Conservation (phyloP, 1,140 invertebrate species). For the Aphelinus atriplicis region DNA sequence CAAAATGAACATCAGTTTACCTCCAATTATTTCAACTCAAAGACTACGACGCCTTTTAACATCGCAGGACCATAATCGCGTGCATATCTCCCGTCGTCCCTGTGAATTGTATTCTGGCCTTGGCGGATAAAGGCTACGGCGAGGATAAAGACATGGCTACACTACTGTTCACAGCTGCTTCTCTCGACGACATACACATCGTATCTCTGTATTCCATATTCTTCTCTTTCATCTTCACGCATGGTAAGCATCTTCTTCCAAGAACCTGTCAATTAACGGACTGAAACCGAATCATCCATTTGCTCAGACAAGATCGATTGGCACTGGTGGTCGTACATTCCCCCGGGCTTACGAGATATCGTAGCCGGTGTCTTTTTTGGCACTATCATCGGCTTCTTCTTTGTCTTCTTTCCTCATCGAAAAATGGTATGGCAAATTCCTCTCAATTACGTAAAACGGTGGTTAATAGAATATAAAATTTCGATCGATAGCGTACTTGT, state of each 20-base stretch:
- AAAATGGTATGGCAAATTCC: no score
- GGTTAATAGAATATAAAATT: no score
- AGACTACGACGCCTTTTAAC: not conserved
- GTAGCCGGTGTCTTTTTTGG: conserved; percentile 51
- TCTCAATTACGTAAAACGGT: no score
- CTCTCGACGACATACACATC: conserved; percentile 59
- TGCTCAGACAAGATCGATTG: not conserved
- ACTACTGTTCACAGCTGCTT: conserved; percentile 55
- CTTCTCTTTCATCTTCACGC: conserved; percentile 52
- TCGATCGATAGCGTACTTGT: no score
- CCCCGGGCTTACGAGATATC: conserved; percentile 53
- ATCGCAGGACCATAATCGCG: conserved; percentile 54
- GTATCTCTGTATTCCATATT: conserved; percentile 55
- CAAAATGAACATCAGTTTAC: no score
- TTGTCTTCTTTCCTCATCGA: conserved; percentile 58
- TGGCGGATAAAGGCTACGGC: conserved; percentile 59
- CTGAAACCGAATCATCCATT: no score
- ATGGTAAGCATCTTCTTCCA: conserved; percentile 43
- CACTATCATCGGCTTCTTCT: conserved; percentile 50
- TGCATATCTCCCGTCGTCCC: conserved; percentile 61
- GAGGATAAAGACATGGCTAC: conserved; percentile 58
- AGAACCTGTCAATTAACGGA: no score
- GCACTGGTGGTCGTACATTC: conserved; percentile 56
- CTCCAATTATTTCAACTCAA: not conserved
- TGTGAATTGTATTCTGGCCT: conserved; percentile 54